phyloP scores from a whole-genome alignment of 2,113 vertebrate genomes.

The Porphyrio hochstetteri region DNA sequence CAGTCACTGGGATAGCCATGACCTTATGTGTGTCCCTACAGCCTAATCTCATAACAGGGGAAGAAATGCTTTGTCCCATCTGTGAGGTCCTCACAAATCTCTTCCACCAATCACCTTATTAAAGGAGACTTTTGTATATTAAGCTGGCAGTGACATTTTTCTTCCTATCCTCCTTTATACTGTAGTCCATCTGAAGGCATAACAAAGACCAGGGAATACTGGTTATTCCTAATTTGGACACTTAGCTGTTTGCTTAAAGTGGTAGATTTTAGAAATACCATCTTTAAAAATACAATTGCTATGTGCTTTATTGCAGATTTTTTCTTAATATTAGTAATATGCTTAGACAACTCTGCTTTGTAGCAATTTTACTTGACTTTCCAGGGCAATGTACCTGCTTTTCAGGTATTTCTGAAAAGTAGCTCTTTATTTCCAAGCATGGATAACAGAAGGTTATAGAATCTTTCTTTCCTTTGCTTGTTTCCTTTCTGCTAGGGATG shows the following conservation, averaged over 20 bases:
- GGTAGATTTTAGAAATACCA: not conserved
- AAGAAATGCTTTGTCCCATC: not conserved
- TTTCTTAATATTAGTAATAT: not conserved
- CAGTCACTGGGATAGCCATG: not conserved
- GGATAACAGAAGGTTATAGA: not conserved
- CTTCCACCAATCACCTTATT: not conserved
- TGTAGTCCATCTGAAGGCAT: not conserved
- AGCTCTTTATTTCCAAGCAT: not conserved
- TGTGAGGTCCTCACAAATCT: not conserved
- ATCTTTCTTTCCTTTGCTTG: not conserved
- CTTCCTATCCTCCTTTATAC: not conserved
- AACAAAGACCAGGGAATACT: not conserved
- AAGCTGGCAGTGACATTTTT: accelerated
- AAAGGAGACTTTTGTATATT: not conserved
- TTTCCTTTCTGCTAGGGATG: not conserved
- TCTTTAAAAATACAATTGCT: not conserved
- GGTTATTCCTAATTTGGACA: not conserved
- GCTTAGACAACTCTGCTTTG: not conserved
- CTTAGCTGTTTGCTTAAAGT: no score
- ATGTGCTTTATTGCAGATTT: not conserved
- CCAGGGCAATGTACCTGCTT: not conserved
- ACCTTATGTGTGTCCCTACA: accelerated
- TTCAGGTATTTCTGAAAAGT: not conserved
- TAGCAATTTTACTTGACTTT: not conserved
- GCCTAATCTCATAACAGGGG: not conserved